A percentile compares a stretch with the other conserved stretches of the same genome.
phyloP scores from a whole-genome alignment of 2,113 vertebrate species.

The Mesocricetus auratus region DNA sequence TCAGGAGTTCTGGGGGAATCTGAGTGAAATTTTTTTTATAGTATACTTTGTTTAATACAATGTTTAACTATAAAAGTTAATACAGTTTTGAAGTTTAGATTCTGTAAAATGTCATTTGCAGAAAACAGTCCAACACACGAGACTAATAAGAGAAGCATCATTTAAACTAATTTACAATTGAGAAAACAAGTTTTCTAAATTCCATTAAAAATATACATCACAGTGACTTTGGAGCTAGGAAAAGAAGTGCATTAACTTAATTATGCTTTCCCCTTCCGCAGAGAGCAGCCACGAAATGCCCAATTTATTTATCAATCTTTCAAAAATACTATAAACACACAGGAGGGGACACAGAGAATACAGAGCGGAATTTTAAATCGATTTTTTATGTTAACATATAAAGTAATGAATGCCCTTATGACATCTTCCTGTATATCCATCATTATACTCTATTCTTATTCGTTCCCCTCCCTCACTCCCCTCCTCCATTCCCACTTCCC shows the following conservation, averaged over 20 bases:
- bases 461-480: neutral
- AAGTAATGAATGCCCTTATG: neutral
- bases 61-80: slow-evolving; percentile 84
- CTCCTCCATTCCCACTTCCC: neutral
- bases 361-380: neutral
- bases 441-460: too few species aligned
- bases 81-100: slow-evolving; percentile 77
- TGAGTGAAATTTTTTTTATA: slow-evolving; percentile 59
- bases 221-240: slow-evolving; percentile 74
- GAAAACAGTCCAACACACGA: slow-evolving; percentile 79
- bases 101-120: slow-evolving; percentile 82
- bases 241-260: slow-evolving; percentile 77
- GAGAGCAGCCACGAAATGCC: slow-evolving; percentile 66
- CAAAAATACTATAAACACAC: slow-evolving; percentile 64
- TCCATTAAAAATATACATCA: slow-evolving; percentile 81
- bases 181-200: slow-evolving; percentile 74
- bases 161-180: slow-evolving; percentile 77
- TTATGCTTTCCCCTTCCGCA: slow-evolving; percentile 58
- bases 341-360: slow-evolving; percentile 21
- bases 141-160: slow-evolving; percentile 79
- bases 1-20: neutral
- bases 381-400: neutral
- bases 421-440: neutral
- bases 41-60: slow-evolving; percentile 82
- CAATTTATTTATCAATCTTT: slow-evolving; percentile 60